Evolutionary conservation across 2,113 vertebrate genomes (phyloP), one percentile per base, ranked within the genome.

Genomic region (Sylvietta virens): DNA sequence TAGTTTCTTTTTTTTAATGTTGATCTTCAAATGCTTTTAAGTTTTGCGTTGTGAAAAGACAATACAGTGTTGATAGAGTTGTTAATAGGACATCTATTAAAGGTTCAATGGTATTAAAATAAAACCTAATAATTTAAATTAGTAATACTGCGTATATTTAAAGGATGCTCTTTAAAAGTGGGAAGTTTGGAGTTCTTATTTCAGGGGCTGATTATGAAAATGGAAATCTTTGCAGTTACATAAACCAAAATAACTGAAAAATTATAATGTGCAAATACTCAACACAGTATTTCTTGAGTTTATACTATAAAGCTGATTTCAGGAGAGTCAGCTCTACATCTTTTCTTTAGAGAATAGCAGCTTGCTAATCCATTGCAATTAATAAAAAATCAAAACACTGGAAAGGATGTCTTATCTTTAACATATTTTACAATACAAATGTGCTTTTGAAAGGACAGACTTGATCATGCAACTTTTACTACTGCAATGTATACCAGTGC

Each of bases 1-100:
- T 98, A 95, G 93, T 97, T 97, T 97, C 76, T 92, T 94, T 92
- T 96, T 95, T 95, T 65, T 90, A 80, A 94, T 96, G 95, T 96
- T 97, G 90, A 71, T 97, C 50, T 95, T 91, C 86, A 97, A 95
- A 86, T 94, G 80, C 85, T 94, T 92, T 50, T 71, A 89, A 58
- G 8, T 92, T 97, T 84, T 62, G 47, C 50, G 93, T 88, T 93
- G 60, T 94, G 79, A 95, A 90, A 95, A 96, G 78, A 94, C 53
- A 88, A 89, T 89, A 37, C 2, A 3, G 11, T 90, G 35, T 65
- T 70, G 88, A 72, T 85, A 96, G 89, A 97, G 92, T 64, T 94
- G 72, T 95, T 91, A 90, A 95, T 90, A 97, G 97, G 85, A 48
- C 26, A 84, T 50, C 60, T 50, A 60, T 77, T 92, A 50, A 37